Base-by-base conservation (phyloP, 2,113 vertebrate genomes). In the Calypte anna region DNA sequence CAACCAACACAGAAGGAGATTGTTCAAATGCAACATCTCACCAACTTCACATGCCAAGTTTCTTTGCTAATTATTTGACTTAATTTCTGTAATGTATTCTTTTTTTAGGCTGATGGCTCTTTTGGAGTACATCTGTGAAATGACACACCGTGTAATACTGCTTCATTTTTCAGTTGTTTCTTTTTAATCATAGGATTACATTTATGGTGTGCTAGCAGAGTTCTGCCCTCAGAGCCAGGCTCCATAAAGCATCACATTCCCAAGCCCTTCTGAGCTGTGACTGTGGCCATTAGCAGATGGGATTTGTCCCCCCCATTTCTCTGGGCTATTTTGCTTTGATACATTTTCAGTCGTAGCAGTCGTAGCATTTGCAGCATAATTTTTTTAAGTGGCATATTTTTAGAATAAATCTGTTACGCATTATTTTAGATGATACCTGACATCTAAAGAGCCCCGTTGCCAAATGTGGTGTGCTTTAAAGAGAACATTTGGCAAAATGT, bases 371-470 rank as follows among this genome's bases (percentile, higher is more conserved):
- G 88, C 13, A 1, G 68, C 57, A 7, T 90, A 68, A 86, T 94
- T 93, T 93, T 96, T 96, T 94, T 76, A 93, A 95, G 85, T 68
- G 82, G 80, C 69, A 12, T 94, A 96, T 96, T 96, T 97, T 96
- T 93, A 95, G 93, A 90, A 73, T 62, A 92, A 95, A 95, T 95
- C 88, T 94, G 92, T 74, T 96, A 8, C 9, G 62, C 50, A 54
- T 94, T 74, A 84, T 88, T 96, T 86, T 88, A 84, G 62, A 81
- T 91, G 85, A 50, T 91, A 96, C 94, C 93, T 97, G 90, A 88
- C 90, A 54, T 84, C 86, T 93, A 46, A 86, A 90, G 88, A 96
- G 69, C 80, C 44, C 86, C 40, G 53, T 24, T 64, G 82, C 93
- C 92, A 93, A 94, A 54, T 3, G 6, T 3, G 14, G 24, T 3